Conservation (phyloP, 2,113 vertebrate species). For the Bos taurus region DNA sequence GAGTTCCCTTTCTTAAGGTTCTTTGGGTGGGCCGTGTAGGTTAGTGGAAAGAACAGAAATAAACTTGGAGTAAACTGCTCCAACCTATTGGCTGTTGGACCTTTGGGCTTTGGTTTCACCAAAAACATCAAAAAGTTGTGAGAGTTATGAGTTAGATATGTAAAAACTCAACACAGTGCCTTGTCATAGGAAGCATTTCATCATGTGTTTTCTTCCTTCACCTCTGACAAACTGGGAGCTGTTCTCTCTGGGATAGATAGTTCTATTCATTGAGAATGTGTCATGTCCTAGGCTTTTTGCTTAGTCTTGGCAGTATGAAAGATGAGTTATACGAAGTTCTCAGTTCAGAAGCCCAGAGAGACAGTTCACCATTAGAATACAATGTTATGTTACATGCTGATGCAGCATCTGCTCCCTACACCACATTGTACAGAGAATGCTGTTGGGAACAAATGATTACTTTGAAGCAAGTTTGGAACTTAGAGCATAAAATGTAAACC, state of each 20-base stretch:
- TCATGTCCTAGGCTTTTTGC: not conserved
- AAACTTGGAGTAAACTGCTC: not conserved
- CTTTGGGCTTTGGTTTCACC: not conserved
- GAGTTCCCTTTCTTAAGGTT: not conserved
- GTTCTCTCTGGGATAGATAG: not conserved
- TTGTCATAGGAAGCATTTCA: not conserved
- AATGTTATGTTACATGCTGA: not conserved
- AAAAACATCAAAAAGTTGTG: not conserved
- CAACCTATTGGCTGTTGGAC: not conserved
- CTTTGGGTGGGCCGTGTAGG: not conserved
- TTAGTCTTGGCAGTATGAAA: not conserved
- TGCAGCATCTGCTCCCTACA: not conserved
- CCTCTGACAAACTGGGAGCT: not conserved
- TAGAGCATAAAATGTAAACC: not conserved
- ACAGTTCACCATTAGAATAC: not conserved
- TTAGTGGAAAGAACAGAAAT: not conserved
- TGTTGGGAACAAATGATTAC: not conserved
- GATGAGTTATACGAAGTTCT: not conserved
- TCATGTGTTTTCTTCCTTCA: not conserved
- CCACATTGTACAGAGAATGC: not conserved
- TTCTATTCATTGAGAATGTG: not conserved
- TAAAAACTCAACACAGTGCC: not conserved
- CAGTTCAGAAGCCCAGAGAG: not conserved
- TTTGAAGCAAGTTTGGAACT: not conserved
- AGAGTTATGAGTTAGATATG: not conserved